A percentile compares a stretch with the other conserved stretches of the same genome.
Conservation (phyloP, 2,797 vertebrate species). For the Micropoecilia bifurca region DNA sequence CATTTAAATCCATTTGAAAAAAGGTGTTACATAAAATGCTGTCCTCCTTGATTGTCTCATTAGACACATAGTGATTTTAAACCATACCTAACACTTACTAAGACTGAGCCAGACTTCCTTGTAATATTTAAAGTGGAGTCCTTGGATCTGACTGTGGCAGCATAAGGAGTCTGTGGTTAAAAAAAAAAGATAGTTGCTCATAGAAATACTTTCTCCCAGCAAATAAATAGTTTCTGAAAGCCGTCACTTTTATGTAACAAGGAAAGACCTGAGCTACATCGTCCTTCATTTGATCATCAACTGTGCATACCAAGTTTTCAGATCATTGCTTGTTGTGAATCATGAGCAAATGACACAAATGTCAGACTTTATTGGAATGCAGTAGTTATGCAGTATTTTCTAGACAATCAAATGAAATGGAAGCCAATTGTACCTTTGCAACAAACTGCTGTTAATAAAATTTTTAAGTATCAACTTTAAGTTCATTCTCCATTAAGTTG, state of each 20-base stretch:
- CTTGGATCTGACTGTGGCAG: background rate
- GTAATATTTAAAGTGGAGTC: background rate
- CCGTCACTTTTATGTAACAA: background rate
- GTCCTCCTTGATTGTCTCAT: background rate
- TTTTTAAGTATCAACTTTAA: background rate
- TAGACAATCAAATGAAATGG: background rate
- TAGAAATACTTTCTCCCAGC: background rate
- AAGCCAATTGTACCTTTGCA: background rate
- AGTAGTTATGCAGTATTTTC: background rate
- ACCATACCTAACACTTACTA: background rate
- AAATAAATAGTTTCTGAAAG: background rate
- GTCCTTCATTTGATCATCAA: background rate
- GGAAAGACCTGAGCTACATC: background rate
- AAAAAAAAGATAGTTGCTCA: background rate
- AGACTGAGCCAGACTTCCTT: background rate
- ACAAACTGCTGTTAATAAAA: background rate
- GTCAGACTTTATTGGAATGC: background rate
- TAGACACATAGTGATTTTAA: background rate
- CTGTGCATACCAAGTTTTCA: background rate
- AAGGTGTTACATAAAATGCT: background rate
- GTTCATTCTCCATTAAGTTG: background rate
- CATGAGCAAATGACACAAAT: background rate
- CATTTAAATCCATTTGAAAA: background rate
- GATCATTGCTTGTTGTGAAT: background rate
- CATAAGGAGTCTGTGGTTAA: background rate